Evolutionary conservation across 1,140 invertebrate genomes (phyloP), one percentile per base, ranked within the genome.

Genomic region (Drosophila aff.): DNA sequence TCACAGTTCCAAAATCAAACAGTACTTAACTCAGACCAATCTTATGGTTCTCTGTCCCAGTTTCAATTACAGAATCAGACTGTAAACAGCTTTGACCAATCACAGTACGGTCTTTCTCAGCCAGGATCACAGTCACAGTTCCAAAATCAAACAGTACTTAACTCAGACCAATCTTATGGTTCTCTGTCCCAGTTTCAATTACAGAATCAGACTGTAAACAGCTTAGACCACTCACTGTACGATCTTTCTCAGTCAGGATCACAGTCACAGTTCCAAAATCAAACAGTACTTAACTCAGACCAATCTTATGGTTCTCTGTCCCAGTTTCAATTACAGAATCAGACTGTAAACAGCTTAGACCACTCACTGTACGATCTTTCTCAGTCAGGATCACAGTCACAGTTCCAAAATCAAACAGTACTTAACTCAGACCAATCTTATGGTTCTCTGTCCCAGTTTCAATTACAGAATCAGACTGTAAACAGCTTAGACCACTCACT

Each of bases 131-230:
- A 64, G 9, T 43, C 40, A 4, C 38, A 28, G 28, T 28, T 5
- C 2, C 11, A 40, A 10, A 11, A 18, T 7, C 28, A 33, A 21
- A 9, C n/a, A 8, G 11, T 33, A 3, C 5, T 3, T 3, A 38
- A 2, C 8, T 15, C 4, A 36, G 33, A 4, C 0, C 33, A 52
- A 15, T 33, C 28, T 6, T 0, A 9, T 1, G 4, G 0, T 5
- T 44, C 10, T 6, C 41, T 10, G 8, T 47, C 36, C 11, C 16
- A 11, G 2, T n/a, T 26, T 11, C 16, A 52, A 33, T 33, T 11
- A 11, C 49, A 33, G 18, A 31, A 52, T 52, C 16, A 11, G 3
- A n/a, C 4, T 11, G 2, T 31, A 2, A 18, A 10, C 2, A 21
- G 1, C 5, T 18, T n/a, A 21, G n/a, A 31, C 4, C 16, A 50